Conservation (phyloP, 2,797 vertebrate genomes). For the Miichthys miiuy region DNA sequence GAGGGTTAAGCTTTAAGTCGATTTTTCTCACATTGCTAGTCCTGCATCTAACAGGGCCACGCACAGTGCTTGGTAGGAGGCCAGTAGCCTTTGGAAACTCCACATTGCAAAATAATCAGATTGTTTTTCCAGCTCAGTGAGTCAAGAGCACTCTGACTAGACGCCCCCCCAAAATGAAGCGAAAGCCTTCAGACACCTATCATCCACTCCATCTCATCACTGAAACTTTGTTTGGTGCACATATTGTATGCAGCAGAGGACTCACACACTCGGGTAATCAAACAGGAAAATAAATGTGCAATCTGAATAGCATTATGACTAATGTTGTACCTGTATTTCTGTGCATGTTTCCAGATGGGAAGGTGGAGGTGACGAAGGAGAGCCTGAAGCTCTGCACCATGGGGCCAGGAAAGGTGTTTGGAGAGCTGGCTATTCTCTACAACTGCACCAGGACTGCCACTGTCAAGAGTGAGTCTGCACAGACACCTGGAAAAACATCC, state of each 20-base stretch:
- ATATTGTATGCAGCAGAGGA: slow-evolving; percentile 25
- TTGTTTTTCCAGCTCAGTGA: slow-evolving; percentile 65
- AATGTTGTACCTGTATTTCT: slow-evolving; percentile 50
- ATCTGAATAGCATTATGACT: slow-evolving; percentile 43
- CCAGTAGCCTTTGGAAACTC: slow-evolving; percentile 33
- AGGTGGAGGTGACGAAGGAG: slow-evolving; percentile 98
- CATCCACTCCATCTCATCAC: slow-evolving; percentile 60
- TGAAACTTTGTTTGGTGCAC: slow-evolving; percentile 41
- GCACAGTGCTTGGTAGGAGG: slow-evolving; percentile 9
- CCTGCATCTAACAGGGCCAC: slow-evolving; percentile 22
- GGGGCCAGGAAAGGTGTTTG: slow-evolving; percentile 97
- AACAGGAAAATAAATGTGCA: slow-evolving; percentile 27
- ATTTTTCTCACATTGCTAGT: slow-evolving; percentile 25
- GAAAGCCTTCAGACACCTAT: slow-evolving; percentile 46
- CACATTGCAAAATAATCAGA: slow-evolving; percentile 53
- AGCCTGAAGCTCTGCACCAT: slow-evolving; percentile 96
- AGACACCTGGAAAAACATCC: slow-evolving; percentile 53
- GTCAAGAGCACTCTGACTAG: slow-evolving; percentile 42
- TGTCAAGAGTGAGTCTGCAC: slow-evolving; percentile 93
- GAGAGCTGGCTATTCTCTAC: slow-evolving; percentile 97
- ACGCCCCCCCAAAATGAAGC: slow-evolving; percentile 51
- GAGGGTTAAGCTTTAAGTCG: slow-evolving; percentile 17
- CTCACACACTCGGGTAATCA: slow-evolving; percentile 31
- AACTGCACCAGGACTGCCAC: slow-evolving; percentile 98
- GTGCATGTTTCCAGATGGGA: slow-evolving; percentile 88